Conservation (phyloP, 2,113 vertebrate species). For the Rafetus swinhoei region DNA sequence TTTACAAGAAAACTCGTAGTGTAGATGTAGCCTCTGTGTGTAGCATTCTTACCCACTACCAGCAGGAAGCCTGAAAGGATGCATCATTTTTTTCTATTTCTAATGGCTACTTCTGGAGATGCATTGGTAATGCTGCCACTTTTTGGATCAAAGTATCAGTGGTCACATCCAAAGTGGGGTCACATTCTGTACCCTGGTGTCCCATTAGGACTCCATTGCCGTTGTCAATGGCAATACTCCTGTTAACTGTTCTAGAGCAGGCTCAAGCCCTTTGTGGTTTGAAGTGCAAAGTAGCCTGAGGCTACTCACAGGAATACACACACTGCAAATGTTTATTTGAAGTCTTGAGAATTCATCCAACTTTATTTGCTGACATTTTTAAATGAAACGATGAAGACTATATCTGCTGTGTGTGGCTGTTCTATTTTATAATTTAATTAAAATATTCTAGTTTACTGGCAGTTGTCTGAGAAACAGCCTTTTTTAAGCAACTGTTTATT, state of each 20-base stretch:
- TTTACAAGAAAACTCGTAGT: too few species aligned
- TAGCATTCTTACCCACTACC: neutral
- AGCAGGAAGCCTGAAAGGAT: neutral
- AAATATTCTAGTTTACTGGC: neutral
- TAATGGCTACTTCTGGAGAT: neutral
- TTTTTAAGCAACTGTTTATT: neutral
- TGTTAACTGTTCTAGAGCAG: neutral
- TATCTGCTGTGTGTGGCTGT: neutral
- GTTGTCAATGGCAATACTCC: accelerated
- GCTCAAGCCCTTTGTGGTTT: neutral
- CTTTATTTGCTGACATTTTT: neutral
- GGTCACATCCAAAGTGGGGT: neutral
- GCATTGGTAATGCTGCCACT: neutral
- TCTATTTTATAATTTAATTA: neutral
- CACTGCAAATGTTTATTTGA: neutral
- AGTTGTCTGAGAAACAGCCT: neutral
- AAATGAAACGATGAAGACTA: neutral
- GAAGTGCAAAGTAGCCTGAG: accelerated
- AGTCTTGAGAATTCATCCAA: neutral
- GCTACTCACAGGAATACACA: neutral
- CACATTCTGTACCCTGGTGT: neutral
- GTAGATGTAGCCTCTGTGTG: neutral
- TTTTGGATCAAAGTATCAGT: neutral
- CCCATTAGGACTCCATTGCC: neutral
- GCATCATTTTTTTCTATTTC: neutral